These are phyloP conservation scores for Pterois miles DNA, from an alignment of 2,797 vertebrate species.

Conservation along the genomic window DNA sequence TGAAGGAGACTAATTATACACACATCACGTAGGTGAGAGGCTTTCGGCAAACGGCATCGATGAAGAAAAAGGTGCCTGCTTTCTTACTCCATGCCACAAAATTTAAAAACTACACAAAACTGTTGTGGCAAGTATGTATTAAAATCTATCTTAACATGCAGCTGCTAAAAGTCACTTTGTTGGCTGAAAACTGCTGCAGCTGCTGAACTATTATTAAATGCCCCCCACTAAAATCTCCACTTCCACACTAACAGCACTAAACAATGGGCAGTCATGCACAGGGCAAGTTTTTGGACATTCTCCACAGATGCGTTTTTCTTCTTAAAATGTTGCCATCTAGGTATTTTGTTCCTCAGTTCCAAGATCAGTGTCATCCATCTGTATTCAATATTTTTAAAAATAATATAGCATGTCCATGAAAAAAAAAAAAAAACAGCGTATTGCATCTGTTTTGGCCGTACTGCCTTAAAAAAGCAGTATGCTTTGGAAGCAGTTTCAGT, in stretches of 20 bases:
- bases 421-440: neutral
- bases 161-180: neutral
- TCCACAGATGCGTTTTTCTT: neutral
- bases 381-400: slow-evolving; percentile 23
- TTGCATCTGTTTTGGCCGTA: neutral
- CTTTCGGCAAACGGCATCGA: neutral
- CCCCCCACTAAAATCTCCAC: neutral
- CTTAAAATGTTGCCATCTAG: neutral
- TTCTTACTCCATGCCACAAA: neutral
- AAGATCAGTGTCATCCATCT: slow-evolving; percentile 25
- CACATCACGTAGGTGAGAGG: neutral
- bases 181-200: neutral
- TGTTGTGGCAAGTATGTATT: neutral
- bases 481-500: neutral
- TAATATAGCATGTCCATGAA: neutral
- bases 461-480: neutral
- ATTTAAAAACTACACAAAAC: neutral
- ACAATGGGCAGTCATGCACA: neutral
- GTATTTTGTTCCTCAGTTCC: neutral
- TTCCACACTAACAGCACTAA: neutral
- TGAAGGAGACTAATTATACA: neutral
- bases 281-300: neutral
- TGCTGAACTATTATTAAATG: slow-evolving; percentile 12
- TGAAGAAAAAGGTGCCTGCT: neutral
- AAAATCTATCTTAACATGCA: neutral